phyloP scores from a whole-genome alignment of 2,797 vertebrate species.

The Clamator glandarius region DNA sequence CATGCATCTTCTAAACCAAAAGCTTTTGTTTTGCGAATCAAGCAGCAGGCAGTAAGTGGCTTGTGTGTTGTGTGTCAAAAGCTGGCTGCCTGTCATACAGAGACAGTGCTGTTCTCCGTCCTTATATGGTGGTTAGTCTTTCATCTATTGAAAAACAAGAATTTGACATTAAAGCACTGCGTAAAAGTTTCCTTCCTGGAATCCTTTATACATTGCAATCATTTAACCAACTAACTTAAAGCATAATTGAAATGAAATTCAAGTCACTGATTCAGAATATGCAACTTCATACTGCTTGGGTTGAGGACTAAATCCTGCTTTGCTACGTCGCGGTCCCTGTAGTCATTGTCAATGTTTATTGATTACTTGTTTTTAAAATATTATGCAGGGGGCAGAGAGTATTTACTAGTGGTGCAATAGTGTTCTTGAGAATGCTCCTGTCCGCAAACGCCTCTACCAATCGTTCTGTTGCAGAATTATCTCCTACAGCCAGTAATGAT shows the following conservation, averaged over 20 bases:
- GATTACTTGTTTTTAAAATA: not conserved
- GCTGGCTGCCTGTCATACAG: not conserved
- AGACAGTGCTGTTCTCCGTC: not conserved
- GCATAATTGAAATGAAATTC: not conserved
- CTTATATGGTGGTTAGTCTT: accelerated
- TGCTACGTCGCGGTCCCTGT: accelerated
- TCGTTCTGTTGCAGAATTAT: not conserved
- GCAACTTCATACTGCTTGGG: accelerated
- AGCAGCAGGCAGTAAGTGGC: not conserved
- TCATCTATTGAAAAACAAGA: not conserved
- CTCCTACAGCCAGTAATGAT: not conserved
- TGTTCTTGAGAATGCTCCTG: not conserved
- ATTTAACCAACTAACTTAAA: not conserved
- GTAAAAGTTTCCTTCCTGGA: not conserved
- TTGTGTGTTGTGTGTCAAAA: not conserved
- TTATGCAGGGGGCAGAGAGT: not conserved
- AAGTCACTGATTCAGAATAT: not conserved
- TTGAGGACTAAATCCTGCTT: not conserved
- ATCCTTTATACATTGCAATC: not conserved
- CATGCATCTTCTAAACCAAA: not conserved
- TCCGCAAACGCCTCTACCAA: not conserved
- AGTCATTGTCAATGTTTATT: not conserved
- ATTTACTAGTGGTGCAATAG: not conserved
- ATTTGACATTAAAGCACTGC: not conserved
- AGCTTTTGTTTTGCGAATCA: not conserved